These are phyloP conservation scores for Danaus melanippus DNA, from an alignment of 1,140 invertebrate genomes.

Conservation along the genomic window DNA sequence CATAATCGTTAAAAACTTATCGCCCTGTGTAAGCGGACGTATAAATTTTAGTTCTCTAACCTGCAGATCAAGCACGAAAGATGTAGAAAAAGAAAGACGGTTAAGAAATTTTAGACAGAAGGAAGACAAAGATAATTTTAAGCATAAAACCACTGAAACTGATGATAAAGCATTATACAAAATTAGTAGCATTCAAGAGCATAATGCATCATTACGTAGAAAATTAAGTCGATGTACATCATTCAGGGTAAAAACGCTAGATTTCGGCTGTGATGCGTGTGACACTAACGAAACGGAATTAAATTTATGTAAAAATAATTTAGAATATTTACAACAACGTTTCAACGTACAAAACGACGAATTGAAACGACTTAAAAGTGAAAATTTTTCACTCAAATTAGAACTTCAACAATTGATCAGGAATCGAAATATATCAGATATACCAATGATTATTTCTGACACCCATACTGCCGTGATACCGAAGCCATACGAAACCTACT, in stretches of 20 bases:
- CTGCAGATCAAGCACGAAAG: conserved; percentile 9
- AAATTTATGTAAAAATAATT: conserved; percentile 26
- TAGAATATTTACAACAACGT: conserved; percentile 33
- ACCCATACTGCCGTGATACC: conserved; percentile 15
- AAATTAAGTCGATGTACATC: conserved; percentile 31
- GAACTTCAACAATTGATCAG: conserved; percentile 32
- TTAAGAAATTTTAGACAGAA: conserved; percentile 1
- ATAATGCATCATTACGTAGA: conserved; percentile 11
- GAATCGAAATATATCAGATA: conserved; percentile 5
- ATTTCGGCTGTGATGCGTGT: conserved; percentile 27
- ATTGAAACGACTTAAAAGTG: conserved; percentile 40
- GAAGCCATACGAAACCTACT: conserved; percentile 28
- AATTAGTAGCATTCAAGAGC: neutral
- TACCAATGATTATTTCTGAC: conserved; percentile 10
- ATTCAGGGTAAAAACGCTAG: conserved; percentile 23
- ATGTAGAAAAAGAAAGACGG: conserved; percentile 3
- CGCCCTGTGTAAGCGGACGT: conserved; percentile 9
- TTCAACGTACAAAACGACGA: conserved; percentile 33
- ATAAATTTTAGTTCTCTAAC: conserved; percentile 1
- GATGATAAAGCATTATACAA: conserved; percentile 6
- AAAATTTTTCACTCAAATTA: conserved; percentile 40
- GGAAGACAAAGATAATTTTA: conserved; percentile 3
- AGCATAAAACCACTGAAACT: conserved; percentile 21
- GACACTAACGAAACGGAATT: conserved; percentile 21
- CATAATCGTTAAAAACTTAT: conserved; percentile 38